phyloP scores from a whole-genome alignment of 2,888 invertebrate species.

The Agrilus cyanescens region DNA sequence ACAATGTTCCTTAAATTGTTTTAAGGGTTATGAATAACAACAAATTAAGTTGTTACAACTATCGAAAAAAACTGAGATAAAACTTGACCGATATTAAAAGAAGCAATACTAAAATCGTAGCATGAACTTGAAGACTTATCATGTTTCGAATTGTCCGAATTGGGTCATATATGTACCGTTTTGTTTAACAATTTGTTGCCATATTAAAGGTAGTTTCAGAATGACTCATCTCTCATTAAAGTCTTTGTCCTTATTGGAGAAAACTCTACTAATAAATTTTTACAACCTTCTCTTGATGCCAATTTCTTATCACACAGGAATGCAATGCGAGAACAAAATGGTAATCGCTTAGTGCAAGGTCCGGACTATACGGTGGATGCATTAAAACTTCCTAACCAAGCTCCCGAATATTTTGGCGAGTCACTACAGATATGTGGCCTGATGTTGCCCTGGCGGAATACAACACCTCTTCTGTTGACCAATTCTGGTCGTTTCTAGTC shows the following conservation, averaged over 20 bases:
- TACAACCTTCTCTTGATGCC: no score
- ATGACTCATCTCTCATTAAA: no score
- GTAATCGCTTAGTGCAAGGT: not conserved
- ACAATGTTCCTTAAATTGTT: no score
- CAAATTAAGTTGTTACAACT: no score
- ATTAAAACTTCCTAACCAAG: not conserved
- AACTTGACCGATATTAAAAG: no score
- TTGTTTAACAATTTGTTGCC: not conserved
- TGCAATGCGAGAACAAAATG: not conserved
- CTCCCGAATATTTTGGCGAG: no score
- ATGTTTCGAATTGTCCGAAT: not conserved
- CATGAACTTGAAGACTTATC: no score
- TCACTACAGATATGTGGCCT: not conserved
- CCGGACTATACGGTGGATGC: not conserved
- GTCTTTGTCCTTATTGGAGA: not conserved
- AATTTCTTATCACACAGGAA: not conserved
- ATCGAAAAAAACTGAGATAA: no score
- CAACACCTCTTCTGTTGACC: not conserved
- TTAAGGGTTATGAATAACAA: no score
- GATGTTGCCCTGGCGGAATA: not conserved
- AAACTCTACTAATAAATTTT: not conserved
- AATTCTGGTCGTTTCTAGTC: not conserved
- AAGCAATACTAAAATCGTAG: no score
- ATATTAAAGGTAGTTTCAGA: no score
- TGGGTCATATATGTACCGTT: not conserved